Evolutionary conservation across 2,113 vertebrate genomes (phyloP), one percentile per base, ranked within the genome.

Genomic region (Bolborhynchus lineola): DNA sequence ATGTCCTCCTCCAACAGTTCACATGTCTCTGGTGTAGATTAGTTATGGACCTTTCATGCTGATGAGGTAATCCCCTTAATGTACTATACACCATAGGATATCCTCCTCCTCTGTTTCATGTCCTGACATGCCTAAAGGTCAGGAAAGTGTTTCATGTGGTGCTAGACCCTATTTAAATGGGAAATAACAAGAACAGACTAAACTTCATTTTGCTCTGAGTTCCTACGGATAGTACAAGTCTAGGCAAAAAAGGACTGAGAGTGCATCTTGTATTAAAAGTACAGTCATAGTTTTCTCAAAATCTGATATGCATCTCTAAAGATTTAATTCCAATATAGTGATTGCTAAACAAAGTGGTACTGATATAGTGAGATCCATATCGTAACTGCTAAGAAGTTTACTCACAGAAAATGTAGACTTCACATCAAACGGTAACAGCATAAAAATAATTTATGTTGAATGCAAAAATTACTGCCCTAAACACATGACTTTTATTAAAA

Each of bases 401-500:
- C 76, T 70, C 55, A 33, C 3, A 84, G 82, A 90, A 94, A 92
- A 91, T 41, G 41, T 65, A 77, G 91, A 67, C 63, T 76, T 92
- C 74, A 94, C 90, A 93, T 96, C 87, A 97, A 97, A 91, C 87
- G 90, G 83, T 29, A 89, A 86, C 63, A 95, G 77, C 50, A 88
- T 42, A 95, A 69, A 88, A 92, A 95, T 95, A 87, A 96, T 80
- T 91, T 78, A 80, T 75, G 60, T 52, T 91, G 81, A 95, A 95
- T 59, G 59, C 80, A 92, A 92, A 97, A 95, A 90, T 96, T 77
- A 91, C 37, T 19, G 71, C 50, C 86, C 82, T 91, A 82, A 88
- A 95, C 92, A 97, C 82, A 93, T 89, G 93, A 96, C 16, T 96
- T 93, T 81, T 95, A 95, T 96, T 97, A 97, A 92, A 93, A 94